Base-by-base conservation (phyloP, 2,888 invertebrate genomes). In the Scaptodrosophila latifasciaeformis region DNA sequence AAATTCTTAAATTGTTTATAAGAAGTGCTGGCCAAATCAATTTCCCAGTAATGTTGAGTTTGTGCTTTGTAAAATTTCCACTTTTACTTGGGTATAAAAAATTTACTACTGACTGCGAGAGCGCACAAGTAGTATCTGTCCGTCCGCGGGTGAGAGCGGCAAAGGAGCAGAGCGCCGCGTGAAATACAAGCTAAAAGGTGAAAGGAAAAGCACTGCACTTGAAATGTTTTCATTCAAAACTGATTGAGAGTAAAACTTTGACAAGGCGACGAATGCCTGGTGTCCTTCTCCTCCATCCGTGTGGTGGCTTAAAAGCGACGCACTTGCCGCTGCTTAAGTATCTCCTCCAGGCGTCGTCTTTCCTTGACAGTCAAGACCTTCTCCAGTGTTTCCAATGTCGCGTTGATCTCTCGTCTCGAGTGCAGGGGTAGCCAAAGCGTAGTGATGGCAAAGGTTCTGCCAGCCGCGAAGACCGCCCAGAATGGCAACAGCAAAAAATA, bases 341-440 rank as follows among this genome's bases (percentile, higher is more conserved):
- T 82, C 78, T 85, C 82, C 79, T 85, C 84, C 59, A 86, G 72
- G 75, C 84, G 83, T 67, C 85, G 70, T 54, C 85, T 77, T 69
- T 86, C 85, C 74, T 84, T 83, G 59, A 77, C 78, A 70, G 82
- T 84, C 62, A 86, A 72, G 62, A 85, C 82, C 70, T 83, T 82
- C 62, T 85, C 84, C 66, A 86, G 82, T 65, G 81, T 83, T 62
- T 81, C 79, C 65, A 86, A 59, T 44, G 85, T 86, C 59, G 82
- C 83, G 72, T 85, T 82, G 70, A 86, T 86, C 78, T 86, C 85
- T 60, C 82, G 81, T 61, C 81, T 82, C 43, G 86, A 86, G 72
- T 86, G 85, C 64, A 86, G 65, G 29, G 86, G 86, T 62, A 81
- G 83, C 86, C 86, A 86, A 54, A 86, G 80, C 48, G 85, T 86